A percentile compares a stretch with the other conserved stretches of the same genome.
phyloP scores from a whole-genome alignment of 2,113 vertebrate genomes.

The Zonotrichia leucophrys region DNA sequence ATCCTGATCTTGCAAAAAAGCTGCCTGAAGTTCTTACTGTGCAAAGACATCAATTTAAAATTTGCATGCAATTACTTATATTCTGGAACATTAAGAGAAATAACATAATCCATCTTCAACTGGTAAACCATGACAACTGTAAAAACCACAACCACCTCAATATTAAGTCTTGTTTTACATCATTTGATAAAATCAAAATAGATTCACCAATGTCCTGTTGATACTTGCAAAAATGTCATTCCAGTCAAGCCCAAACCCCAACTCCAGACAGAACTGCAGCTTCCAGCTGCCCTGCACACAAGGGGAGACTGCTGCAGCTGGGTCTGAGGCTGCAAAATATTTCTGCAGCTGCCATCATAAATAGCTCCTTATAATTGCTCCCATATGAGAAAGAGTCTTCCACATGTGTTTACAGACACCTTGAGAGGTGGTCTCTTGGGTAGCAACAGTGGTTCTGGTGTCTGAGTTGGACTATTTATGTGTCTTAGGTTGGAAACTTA shows the following conservation, averaged over 20 bases:
- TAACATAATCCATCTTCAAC: neutral
- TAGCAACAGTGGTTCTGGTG: neutral
- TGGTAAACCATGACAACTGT: neutral
- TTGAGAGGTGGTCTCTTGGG: neutral
- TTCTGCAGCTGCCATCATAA: neutral
- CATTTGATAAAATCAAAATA: neutral
- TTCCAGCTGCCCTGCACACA: neutral
- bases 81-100: neutral
- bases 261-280: neutral
- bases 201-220: neutral
- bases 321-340: neutral
- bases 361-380: neutral
- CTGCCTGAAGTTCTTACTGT: neutral
- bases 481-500: neutral
- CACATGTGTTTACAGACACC: neutral
- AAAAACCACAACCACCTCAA: neutral
- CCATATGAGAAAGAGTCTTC: neutral
- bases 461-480: neutral
- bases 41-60: neutral
- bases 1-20: neutral
- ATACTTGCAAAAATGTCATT: neutral
- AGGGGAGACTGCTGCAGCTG: no score
- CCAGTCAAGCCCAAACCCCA: neutral
- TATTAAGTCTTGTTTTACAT: neutral
- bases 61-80: neutral